Percentiles rank a stretch among this genome's conserved stretches.
phyloP scores from a whole-genome alignment of 2,888 invertebrate genomes.

The Scrobipalpa costella region DNA sequence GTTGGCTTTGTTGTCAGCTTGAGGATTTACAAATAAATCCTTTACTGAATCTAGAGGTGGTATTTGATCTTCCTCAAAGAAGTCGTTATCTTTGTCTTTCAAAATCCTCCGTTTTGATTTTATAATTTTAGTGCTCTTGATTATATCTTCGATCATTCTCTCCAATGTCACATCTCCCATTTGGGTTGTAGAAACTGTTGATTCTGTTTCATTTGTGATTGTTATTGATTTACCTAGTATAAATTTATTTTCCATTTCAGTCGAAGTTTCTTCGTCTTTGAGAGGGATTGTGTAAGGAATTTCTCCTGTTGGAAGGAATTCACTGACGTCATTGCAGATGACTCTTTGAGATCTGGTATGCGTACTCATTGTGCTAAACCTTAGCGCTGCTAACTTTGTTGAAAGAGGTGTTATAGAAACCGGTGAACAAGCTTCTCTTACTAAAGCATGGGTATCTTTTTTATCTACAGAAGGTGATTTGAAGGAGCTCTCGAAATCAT shows the following conservation, averaged over 20 bases:
- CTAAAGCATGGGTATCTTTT: constrained; percentile 63
- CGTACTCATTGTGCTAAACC: constrained; percentile 78
- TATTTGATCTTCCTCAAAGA: constrained; percentile 53
- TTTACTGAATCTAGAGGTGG: constrained; percentile 58
- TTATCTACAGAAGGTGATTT: constrained; percentile 74
- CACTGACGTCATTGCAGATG: constrained; percentile 67
- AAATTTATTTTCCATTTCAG: constrained; percentile 78
- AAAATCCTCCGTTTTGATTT: constrained; percentile 67
- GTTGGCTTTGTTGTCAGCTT: constrained; percentile 66
- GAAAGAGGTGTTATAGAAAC: constrained; percentile 82
- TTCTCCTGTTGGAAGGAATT: constrained; percentile 77
- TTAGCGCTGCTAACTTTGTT: constrained; percentile 79
- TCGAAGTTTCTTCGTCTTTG: constrained; percentile 71
- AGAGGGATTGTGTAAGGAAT: constrained; percentile 64
- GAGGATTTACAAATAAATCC: constrained; percentile 70
- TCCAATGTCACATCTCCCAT: constrained; percentile 80
- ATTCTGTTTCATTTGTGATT: constrained; percentile 59
- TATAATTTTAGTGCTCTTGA: constrained; percentile 79
- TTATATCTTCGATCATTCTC: constrained; percentile 82
- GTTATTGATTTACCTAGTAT: constrained; percentile 62
- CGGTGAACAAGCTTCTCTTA: constrained; percentile 74
- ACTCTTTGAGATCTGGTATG: constrained; percentile 62
- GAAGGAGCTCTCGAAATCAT: constrained; percentile 72
- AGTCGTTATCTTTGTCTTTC: constrained; percentile 47
- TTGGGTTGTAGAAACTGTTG: constrained; percentile 75